Base-by-base conservation (phyloP, 2,113 vertebrate species). In the Oncorhynchus clarkii region DNA sequence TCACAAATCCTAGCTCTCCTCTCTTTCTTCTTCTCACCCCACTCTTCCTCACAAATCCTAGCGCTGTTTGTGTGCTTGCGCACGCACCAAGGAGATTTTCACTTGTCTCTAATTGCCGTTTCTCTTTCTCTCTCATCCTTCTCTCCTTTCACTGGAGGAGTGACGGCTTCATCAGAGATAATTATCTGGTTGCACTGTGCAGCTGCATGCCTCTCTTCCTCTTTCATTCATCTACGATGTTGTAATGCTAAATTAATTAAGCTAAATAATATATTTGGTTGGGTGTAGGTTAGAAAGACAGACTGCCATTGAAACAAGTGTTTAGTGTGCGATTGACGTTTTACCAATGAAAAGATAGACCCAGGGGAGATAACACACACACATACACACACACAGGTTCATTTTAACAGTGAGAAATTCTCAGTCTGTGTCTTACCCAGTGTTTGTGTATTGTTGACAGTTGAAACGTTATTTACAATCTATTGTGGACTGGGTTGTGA, bases 171-270 rank as follows among this genome's bases (percentile, higher is more conserved):
- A 84, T 86, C 80, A 82, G 80, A 88, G 84, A 82, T 84, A 88
- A 88, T 82, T 83, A 84, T 80, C 45, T 78, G 60, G 78, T 82
- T 86, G 82, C 82, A 81, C 78, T 82, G 77, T 73, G 76, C 72
- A 62, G 59, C 18, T 75, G 68, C 74, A 71, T 80, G 54, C 71
- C n/a, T 62, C 54, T 57, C 54, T 57, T 8, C 59, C 59, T 24
- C 59, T 24, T 5, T 62, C 79, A 86, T 86, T 86, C 82, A 83
- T 88, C 80, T 83, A 82, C 81, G 78, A 83, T 81, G 82, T 81
- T 81, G 77, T 86, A 84, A 88, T 88, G 81, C 82, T 84, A 84
- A 84, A 88, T 86, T 81, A 82, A 88, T 88, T 78, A 75, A 73
- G 79, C 71, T 88, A 82, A 88, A 88, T 88, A 86, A 88, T 81